Evolutionary conservation across 1,140 invertebrate genomes (phyloP).

Genomic region (Pteromalus puparum): DNA sequence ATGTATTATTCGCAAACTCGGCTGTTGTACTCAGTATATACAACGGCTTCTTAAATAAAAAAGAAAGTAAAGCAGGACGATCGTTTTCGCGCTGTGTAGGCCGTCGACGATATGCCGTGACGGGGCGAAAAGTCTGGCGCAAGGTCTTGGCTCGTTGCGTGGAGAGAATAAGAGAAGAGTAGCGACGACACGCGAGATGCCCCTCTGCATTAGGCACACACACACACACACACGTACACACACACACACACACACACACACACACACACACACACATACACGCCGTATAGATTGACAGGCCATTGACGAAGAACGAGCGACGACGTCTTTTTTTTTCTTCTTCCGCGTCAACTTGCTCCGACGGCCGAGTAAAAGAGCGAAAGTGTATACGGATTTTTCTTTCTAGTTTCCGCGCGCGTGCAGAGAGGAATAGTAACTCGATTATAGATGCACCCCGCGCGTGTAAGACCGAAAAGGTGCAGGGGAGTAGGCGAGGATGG

Average conservation of each 20-base stretch:
- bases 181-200: neutral
- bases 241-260: neutral
- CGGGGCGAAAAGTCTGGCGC: neutral
- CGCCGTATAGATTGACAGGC: neutral
- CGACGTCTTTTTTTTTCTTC: neutral
- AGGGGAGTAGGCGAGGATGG: neutral
- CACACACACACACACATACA: no score
- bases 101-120: constrained; percentile 12
- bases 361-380: no score
- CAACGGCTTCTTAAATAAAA: neutral
- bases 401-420: neutral
- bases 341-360: no score
- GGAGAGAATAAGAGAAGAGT: neutral
- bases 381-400: neutral
- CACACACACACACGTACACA: neutral
- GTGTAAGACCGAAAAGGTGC: neutral
- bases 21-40: no score
- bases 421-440: neutral
- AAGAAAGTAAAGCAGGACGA: constrained; percentile 30
- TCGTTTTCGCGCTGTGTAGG: neutral
- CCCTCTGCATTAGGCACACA: no score
- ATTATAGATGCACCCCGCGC: neutral
- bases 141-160: neutral
- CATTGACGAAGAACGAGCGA: neutral
- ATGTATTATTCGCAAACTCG: no score